Evolutionary conservation across 2,113 vertebrate genomes (phyloP).

Genomic region (Paracyprichromis sp.): DNA sequence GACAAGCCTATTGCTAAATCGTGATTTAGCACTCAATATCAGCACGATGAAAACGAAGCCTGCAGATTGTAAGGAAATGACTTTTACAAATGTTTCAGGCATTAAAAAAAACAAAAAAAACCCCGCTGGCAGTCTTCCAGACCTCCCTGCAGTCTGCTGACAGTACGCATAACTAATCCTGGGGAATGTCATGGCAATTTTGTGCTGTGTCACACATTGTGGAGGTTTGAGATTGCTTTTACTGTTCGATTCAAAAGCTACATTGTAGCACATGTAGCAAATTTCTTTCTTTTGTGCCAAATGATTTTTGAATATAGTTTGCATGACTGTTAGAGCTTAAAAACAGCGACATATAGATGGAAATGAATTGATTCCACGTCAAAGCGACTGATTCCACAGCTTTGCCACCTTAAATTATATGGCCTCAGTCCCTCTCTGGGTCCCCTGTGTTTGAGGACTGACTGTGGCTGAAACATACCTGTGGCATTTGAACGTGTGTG

Average conservation of each 20-base stretch:
- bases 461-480: constrained; percentile 19
- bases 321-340: neutral
- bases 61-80: constrained; percentile 20
- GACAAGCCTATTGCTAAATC: neutral
- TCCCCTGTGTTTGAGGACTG: neutral
- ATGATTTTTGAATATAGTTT: neutral
- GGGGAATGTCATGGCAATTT: constrained; percentile 36
- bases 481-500: neutral
- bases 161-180: constrained; percentile 56
- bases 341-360: neutral
- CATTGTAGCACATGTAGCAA: neutral
- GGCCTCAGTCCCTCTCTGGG: neutral
- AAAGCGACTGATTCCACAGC: neutral
- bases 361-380: neutral
- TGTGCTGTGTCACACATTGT: constrained; percentile 3
- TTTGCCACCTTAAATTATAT: neutral
- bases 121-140: constrained; percentile 17
- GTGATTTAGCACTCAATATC: constrained; percentile 23
- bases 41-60: constrained; percentile 33
- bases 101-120: neutral
- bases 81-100: constrained; percentile 56
- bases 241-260: neutral
- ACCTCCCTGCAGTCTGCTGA: constrained; percentile 51
- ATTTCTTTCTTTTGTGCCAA: neutral
- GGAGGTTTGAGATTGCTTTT: neutral